Base-by-base conservation (phyloP, 2,888 invertebrate genomes). In the Muscina levida region DNA sequence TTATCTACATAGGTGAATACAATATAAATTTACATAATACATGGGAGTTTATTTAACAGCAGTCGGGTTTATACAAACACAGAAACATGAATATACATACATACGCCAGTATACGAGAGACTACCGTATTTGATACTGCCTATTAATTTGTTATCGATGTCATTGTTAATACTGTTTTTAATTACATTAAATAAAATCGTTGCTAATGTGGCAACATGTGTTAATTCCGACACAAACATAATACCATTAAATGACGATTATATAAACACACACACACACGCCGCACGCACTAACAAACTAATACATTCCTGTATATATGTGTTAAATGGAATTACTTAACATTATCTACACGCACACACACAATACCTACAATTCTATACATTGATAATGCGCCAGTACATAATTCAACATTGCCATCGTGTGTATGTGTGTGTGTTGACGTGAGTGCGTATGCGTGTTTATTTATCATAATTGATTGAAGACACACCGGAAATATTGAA, bases 171-270 rank as follows among this genome's bases (percentile, higher is more conserved):
- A 71, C 75, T 74, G 66, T 44, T 77, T 79, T 77, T 77, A 82
- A 82, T 79, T 82, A 79, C 46, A 74, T 59, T 68, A 72, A 68
- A 77, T 74, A 72, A 77, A 82, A 79, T 67, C 72, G 62, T 71
- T 77, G 68, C 82, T 74, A 82, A 82, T 79, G 74, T 68, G 82
- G 48, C 62, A 82, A 77, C 79, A 82, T 74, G 73, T 82, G 77
- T 79, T 79, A 74, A 79, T 77, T 74, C 77, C 31, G 62, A 79
- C 59, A 72, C 71, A 65, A 71, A 70, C 77, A 81, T 66, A 73
- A 62, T 67, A 44, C 8, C 51, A 77, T 75, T 72, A 74, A 67
- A 48, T 44, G 56, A 71, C 66, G 31, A 70, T 59, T 65, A 53
- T 51, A 75, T 57, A 31, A 31, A 56, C 56, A 51, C 62, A 75